A percentile compares a stretch with the other conserved stretches of the same genome.
phyloP scores from a whole-genome alignment of 2,888 invertebrate species.

The Sesia apiformis region DNA sequence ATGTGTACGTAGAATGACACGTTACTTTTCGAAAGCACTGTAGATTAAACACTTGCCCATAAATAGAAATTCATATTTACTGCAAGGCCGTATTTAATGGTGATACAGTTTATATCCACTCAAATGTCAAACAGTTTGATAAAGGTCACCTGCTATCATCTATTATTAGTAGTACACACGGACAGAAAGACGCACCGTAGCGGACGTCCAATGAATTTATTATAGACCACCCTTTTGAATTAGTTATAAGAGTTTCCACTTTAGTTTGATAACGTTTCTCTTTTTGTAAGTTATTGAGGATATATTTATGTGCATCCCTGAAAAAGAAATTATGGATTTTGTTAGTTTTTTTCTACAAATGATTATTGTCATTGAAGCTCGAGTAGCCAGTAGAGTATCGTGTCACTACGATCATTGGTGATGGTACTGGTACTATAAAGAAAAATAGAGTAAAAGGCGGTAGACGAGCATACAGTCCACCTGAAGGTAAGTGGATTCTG shows the following conservation, averaged over 20 bases:
- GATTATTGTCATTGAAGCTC: no score
- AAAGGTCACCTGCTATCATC: slow-evolving; percentile 43
- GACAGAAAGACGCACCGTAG: slow-evolving; percentile 3
- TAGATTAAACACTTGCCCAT: no score
- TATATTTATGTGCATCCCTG: not conserved
- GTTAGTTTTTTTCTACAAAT: no score
- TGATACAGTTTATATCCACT: slow-evolving; percentile 9
- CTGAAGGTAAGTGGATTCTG: no score
- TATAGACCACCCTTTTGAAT: slow-evolving; percentile 31
- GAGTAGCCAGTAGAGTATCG: no score
- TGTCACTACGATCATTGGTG: no score
- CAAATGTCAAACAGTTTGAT: slow-evolving; percentile 42
- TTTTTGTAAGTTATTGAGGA: not conserved
- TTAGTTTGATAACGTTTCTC: slow-evolving; percentile 5
- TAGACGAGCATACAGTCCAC: no score
- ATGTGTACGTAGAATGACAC: no score
- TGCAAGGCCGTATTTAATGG: not conserved
- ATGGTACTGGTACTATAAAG: no score
- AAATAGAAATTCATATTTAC: not conserved
- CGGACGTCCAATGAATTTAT: slow-evolving; percentile 15
- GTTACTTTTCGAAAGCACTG: no score
- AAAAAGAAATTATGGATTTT: no score
- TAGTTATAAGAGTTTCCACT: slow-evolving; percentile 30
- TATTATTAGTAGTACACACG: slow-evolving; percentile 32
- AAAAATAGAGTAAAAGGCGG: no score